Evolutionary conservation across 37 sponge, comb jelly and placozoan genomes (phyloP).

Genomic region (Haliclona indistincta): DNA sequence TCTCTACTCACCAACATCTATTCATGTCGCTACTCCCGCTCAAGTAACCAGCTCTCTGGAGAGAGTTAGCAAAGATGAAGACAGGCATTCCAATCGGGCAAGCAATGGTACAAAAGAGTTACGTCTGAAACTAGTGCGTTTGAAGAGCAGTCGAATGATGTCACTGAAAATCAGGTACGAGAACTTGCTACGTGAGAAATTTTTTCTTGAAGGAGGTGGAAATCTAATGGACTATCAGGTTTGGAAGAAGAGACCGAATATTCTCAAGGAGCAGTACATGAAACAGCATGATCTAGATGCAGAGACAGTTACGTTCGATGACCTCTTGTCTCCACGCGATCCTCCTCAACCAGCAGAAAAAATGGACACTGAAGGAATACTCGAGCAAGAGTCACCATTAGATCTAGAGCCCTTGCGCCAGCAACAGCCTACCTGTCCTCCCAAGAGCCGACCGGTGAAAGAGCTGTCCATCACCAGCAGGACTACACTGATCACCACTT

Average conservation of each 20-base stretch:
- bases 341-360: not conserved
- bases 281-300: conserved; percentile 57
- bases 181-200: conserved; percentile 73
- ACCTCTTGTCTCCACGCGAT: conserved; percentile 23
- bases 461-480: not conserved
- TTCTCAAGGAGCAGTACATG: conserved; percentile 71
- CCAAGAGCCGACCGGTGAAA: not conserved
- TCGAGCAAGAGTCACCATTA: not conserved
- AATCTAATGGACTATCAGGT: conserved; percentile 83
- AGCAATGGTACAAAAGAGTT: conserved; percentile 5
- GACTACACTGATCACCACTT: not conserved
- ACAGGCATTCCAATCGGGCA: not conserved
- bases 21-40: conserved; percentile 13
- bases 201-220: conserved; percentile 82
- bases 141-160: not conserved
- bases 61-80: not conserved
- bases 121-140: conserved; percentile 30
- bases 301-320: not conserved
- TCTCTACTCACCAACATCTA: conserved; percentile 46
- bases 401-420: no score
- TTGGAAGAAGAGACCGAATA: conserved; percentile 86
- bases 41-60: not conserved
- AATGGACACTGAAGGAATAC: not conserved
- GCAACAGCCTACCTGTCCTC: not conserved
- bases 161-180: conserved; percentile 47